Evolutionary conservation across 2,888 invertebrate species (phyloP), one percentile per base, ranked within the genome.

Genomic region (Gastrophysa polygoni): DNA sequence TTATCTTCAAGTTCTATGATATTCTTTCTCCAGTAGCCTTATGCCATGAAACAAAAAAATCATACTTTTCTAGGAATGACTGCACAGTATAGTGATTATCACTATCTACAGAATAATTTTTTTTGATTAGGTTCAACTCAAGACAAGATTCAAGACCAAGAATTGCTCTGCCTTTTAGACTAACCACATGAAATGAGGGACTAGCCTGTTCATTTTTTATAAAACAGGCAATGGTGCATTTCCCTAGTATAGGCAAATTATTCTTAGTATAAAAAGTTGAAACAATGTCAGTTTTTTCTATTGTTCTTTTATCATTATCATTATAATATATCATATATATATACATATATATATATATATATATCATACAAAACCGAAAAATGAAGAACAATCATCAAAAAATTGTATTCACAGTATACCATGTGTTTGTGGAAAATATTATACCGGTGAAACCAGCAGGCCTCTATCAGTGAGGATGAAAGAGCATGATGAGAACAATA

Each of bases 21-120:
- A 59, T 44, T 54, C 47, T 32, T 60, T 43, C 34, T 49, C 21
- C 18, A 59, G 32, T 46, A 59, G 59, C 17, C 64, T 55, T 43
- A 62, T 38, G 20, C 59, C 54, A 46, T 46, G 34, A 57, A 67
- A 64, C 1, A n/a, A 51, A 51, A 38, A 24, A 43, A 59, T 49
- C 65, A 66, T 57, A 18, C 71, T 70, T 38, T 55, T 43, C 49
- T 10, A 73, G 71, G n/a, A 68, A 29, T 29, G 46, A 32, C 17
- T 56, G 29, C 11, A 32, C 6, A 2, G 20, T 16, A 11, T 16
- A 1, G 24, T 16, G 28, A n/a, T 21, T 38, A 52, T 52, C 18
- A 28, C 29, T 55, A 44, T 16, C 4, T 21, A 61, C 17, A 8
- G 10, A 8, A 16, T 50, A 10, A 8, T 32, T 24, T 57, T 34